A percentile compares a stretch with the other conserved stretches of the same genome.
These are phyloP conservation scores for Tetheella fluctuosa DNA, from an alignment of 2,888 invertebrate species.

Conservation along the genomic window DNA sequence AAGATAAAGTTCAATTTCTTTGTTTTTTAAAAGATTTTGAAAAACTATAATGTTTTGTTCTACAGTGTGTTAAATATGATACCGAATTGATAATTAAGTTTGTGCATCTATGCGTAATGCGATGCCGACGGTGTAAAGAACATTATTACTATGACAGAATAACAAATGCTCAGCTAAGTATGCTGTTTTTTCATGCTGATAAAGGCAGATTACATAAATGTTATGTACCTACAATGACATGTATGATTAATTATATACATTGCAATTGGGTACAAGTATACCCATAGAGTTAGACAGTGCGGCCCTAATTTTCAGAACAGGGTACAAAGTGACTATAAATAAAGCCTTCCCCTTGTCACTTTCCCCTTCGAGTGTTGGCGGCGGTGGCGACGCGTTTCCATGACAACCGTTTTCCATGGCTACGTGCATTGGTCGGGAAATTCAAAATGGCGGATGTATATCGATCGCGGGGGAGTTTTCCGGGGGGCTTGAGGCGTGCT, in stretches of 20 bases:
- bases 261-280: background rate
- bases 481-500: conserved; percentile 49
- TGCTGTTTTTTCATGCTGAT: no score
- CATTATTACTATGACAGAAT: no score
- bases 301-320: conserved; percentile 31
- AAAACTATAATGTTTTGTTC: no score
- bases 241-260: background rate
- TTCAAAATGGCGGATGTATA: conserved; percentile 78
- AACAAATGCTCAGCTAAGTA: no score
- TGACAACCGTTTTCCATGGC: conserved; percentile 75
- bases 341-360: conserved; percentile 69
- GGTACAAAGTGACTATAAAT: conserved; percentile 34
- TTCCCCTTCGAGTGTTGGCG: conserved; percentile 67
- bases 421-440: conserved; percentile 82
- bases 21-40: background rate
- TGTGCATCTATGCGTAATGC: no score
- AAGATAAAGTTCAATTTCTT: background rate
- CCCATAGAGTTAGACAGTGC: background rate
- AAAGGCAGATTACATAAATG: background rate
- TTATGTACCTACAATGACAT: background rate
- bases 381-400: conserved; percentile 60
- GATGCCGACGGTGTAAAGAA: no score
- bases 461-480: conserved; percentile 65
- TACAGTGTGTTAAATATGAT: no score
- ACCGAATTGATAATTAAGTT: no score